Conservation (phyloP, 2,797 vertebrate species). For the Enteromius thamalakanensis region DNA sequence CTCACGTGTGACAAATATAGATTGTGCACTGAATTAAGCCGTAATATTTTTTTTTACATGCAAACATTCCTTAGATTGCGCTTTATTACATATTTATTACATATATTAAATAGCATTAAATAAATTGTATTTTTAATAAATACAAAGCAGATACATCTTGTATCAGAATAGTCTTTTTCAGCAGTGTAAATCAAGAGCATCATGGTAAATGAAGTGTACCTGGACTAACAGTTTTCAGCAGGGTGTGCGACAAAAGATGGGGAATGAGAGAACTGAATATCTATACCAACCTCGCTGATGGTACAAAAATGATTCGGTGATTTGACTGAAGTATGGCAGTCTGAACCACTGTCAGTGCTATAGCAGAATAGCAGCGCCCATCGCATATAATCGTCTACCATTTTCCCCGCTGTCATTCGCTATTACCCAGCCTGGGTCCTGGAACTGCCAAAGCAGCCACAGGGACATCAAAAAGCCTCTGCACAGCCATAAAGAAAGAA, state of each 20-base stretch:
- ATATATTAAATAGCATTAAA: too few species aligned
- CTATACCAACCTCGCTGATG: conserved; percentile 43
- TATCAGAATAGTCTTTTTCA: conserved; percentile 6
- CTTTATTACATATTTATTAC: not conserved
- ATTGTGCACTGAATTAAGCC: not conserved
- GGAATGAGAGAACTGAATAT: conserved; percentile 42
- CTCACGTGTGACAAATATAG: not conserved
- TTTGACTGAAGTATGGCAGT: conserved; percentile 56
- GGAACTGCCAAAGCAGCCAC: conserved; percentile 40
- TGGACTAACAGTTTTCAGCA: conserved; percentile 32
- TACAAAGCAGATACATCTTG: not conserved
- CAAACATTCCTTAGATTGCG: not conserved
- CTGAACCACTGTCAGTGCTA: conserved; percentile 47
- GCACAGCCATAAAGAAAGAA: conserved; percentile 38
- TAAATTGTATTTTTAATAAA: not conserved
- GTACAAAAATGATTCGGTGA: conserved; percentile 56
- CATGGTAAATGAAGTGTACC: conserved; percentile 8
- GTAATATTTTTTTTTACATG: not conserved
- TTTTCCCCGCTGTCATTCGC: conserved; percentile 56
- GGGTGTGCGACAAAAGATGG: conserved; percentile 13
- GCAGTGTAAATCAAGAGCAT: conserved; percentile 23
- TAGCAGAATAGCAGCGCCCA: conserved; percentile 52
- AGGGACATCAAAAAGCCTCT: conserved; percentile 53
- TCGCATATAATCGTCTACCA: conserved; percentile 55
- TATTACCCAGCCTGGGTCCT: conserved; percentile 56